Percentiles rank a stretch among this genome's conserved stretches.
Evolutionary conservation across 2,113 vertebrate genomes (phyloP).

Genomic region (Salvelinus sp.): DNA sequence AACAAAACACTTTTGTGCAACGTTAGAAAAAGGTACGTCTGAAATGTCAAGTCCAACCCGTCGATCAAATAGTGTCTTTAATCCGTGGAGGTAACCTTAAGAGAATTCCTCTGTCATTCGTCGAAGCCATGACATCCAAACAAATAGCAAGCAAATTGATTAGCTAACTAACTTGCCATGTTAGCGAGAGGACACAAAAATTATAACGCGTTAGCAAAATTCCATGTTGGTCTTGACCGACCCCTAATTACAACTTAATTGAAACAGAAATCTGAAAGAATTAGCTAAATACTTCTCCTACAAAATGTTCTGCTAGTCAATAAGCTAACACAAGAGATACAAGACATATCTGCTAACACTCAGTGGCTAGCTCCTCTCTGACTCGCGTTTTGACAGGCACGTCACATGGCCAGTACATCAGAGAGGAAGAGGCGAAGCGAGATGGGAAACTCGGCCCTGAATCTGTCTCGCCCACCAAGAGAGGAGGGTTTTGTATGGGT

Average conservation of each 20-base stretch:
- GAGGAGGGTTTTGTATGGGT: constrained; percentile 1
- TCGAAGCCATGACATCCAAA: not conserved
- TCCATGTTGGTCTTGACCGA: not conserved
- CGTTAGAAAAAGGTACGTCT: not conserved
- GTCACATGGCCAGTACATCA: constrained; percentile 51
- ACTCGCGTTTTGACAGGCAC: constrained; percentile 66
- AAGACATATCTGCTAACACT: not conserved
- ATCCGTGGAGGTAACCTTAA: not conserved
- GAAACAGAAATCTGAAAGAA: not conserved
- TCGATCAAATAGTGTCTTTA: not conserved
- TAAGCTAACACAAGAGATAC: not conserved
- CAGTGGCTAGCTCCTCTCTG: constrained; percentile 31
- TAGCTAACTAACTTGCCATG: constrained; percentile 43
- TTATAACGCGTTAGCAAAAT: constrained; percentile 17
- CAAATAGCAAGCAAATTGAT: not conserved
- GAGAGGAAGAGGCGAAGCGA: too few relatives aligned
- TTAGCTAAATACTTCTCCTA: not conserved
- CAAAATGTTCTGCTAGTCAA: not conserved
- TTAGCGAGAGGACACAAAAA: not conserved
- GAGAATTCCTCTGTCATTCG: not conserved
- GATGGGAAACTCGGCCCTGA: too few relatives aligned
- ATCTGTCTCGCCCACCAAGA: constrained; percentile 34
- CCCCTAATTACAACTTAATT: not conserved
- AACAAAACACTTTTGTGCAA: not conserved
- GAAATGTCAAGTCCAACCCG: not conserved